phyloP scores from a whole-genome alignment of 2,797 vertebrate genomes.

The Taeniopygia guttata region DNA sequence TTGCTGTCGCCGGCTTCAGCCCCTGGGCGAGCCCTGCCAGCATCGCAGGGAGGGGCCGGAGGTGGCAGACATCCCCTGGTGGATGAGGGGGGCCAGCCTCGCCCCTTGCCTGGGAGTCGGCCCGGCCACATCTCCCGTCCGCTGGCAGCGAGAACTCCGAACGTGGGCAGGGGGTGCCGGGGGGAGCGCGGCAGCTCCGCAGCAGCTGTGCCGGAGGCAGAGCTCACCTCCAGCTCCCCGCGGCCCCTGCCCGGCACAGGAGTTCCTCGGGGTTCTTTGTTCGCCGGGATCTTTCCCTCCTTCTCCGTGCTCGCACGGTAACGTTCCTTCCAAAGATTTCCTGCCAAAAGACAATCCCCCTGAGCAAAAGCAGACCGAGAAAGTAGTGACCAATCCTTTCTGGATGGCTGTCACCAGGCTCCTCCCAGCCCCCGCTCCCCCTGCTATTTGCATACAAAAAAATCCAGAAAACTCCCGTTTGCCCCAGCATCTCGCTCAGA shows the following conservation, averaged over 20 bases:
- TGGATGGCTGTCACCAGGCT: conserved; percentile 66
- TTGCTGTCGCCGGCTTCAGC: background rate
- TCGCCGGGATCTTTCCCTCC: background rate
- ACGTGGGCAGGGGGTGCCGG: fast-evolving
- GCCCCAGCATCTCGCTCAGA: conserved; percentile 59
- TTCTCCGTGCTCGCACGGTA: conserved; percentile 1
- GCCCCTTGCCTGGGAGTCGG: background rate
- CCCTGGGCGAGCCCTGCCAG: background rate
- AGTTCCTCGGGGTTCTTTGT: conserved; percentile 15
- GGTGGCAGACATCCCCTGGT: background rate
- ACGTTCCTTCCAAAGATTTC: conserved; percentile 31
- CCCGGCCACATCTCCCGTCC: background rate
- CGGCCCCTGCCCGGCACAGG: background rate
- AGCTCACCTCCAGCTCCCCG: background rate
- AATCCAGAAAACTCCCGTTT: conserved; percentile 66
- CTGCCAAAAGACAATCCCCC: conserved; percentile 63
- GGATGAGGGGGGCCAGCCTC: background rate
- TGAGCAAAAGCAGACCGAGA: conserved; percentile 46
- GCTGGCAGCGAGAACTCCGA: background rate
- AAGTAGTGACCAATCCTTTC: conserved; percentile 72
- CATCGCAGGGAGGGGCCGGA: background rate
- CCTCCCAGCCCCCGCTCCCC: conserved; percentile 75
- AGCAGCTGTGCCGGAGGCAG: background rate
- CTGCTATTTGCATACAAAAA: conserved; percentile 76
- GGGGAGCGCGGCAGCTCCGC: background rate